phyloP scores from a whole-genome alignment of 2,797 vertebrate species.

The Lindbergichthys nudifrons region DNA sequence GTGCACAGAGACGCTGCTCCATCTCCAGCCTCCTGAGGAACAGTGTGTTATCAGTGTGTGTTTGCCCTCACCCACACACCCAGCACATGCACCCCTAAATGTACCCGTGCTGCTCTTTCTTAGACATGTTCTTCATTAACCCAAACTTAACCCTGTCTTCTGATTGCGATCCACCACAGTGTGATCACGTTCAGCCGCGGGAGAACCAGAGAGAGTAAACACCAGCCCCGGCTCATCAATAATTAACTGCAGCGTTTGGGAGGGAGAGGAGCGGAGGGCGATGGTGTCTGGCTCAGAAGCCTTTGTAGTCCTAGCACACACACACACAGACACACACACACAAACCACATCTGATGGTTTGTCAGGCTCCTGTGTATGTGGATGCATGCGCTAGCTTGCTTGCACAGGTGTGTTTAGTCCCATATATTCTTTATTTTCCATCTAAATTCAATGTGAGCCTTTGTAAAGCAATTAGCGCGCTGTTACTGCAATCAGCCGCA shows the following conservation, averaged over 20 bases:
- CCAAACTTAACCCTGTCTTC: not conserved
- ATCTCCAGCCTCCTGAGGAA: conserved; percentile 4
- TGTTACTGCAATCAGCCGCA: not conserved
- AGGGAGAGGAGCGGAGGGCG: conserved; percentile 16
- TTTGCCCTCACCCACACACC: not conserved
- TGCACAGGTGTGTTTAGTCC: conserved; percentile 4
- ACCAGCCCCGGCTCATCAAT: conserved; percentile 61
- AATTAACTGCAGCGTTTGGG: conserved; percentile 60
- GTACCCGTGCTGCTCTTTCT: not conserved
- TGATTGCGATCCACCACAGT: not conserved
- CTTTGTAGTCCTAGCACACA: conserved; percentile 54
- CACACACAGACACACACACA: conserved; percentile 13
- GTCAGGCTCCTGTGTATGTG: conserved; percentile 3
- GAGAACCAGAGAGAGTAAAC: conserved; percentile 56
- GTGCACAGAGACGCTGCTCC: conserved; percentile 1
- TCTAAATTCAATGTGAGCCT: not conserved
- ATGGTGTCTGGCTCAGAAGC: conserved; percentile 39
- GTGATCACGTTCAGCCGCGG: not conserved
- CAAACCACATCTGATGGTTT: conserved; percentile 37
- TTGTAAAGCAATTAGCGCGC: not conserved
- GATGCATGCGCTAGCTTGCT: not conserved
- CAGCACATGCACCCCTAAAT: not conserved
- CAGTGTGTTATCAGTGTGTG: not conserved
- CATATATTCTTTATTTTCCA: not conserved
- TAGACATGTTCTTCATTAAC: conserved; percentile 6